phyloP scores from a whole-genome alignment of 2,888 invertebrate species.

The Plebejus melissa region DNA sequence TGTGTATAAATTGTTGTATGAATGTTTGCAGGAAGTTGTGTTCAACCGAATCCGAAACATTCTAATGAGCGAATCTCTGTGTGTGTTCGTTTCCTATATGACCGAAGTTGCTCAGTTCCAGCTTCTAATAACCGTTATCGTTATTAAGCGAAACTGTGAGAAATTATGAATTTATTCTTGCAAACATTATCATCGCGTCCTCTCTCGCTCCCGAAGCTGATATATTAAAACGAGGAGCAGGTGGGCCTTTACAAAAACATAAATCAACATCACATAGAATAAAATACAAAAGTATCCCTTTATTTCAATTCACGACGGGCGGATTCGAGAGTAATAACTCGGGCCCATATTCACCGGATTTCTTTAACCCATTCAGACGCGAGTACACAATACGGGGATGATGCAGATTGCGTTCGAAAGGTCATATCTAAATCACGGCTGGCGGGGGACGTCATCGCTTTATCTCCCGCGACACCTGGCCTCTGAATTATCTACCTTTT shows the following conservation, averaged over 20 bases:
- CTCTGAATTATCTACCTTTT: constrained; percentile 48
- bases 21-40: constrained; percentile 13
- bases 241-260: background rate
- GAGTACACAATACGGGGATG: constrained; percentile 40
- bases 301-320: background rate
- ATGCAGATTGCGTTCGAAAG: constrained; percentile 62
- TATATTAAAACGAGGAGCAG: constrained; percentile 9
- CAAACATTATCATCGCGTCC: background rate
- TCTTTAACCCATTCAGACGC: constrained; percentile 19
- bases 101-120: background rate
- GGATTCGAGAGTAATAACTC: constrained; percentile 2
- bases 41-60: constrained; percentile 17
- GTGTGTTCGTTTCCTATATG: constrained; percentile 6
- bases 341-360: constrained; percentile 1
- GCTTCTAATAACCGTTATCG: constrained; percentile 1
- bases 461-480: constrained; percentile 71
- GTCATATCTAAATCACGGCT: constrained; percentile 72
- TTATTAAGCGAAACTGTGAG: background rate
- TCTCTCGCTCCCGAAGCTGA: background rate
- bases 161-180: background rate
- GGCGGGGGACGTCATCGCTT: constrained; percentile 65
- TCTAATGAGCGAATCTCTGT: constrained; percentile 19
- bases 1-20: constrained; percentile 18
- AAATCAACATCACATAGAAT: constrained; percentile 6
- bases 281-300: constrained; percentile 10